Conservation (phyloP, 1,140 invertebrate genomes). For the Cylas formicarius region DNA sequence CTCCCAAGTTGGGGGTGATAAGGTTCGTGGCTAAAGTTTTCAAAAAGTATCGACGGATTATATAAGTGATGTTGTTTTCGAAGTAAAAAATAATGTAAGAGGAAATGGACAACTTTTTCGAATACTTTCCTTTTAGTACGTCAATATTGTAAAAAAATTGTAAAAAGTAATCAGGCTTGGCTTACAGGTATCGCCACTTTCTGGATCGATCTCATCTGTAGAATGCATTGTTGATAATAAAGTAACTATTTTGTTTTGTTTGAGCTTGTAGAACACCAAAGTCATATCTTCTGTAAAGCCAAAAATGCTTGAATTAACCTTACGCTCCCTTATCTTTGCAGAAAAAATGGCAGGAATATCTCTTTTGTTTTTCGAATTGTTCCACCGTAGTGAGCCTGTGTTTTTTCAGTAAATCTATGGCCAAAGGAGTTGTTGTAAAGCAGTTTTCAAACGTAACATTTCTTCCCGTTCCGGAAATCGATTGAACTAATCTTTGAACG, state of each 20-base stretch:
- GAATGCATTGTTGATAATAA: conserved; percentile 36
- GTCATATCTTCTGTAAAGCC: conserved; percentile 33
- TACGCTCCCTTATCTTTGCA: conserved; percentile 17
- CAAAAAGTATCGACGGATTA: no score
- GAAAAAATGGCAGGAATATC: conserved; percentile 38
- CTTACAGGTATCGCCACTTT: conserved; percentile 22
- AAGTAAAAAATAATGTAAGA: no score
- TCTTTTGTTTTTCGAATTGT: conserved; percentile 41
- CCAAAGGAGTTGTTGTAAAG: conserved; percentile 33
- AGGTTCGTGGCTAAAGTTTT: no score
- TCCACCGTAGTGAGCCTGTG: conserved; percentile 34
- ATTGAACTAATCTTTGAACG: conserved; percentile 28
- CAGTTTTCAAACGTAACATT: conserved; percentile 39
- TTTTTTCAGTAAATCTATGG: conserved; percentile 30
- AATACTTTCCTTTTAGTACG: no score
- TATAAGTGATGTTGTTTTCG: no score
- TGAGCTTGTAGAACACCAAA: conserved; percentile 35
- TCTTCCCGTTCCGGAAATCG: conserved; percentile 20
- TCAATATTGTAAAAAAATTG: no score
- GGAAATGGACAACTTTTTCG: no score
- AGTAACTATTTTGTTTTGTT: conserved; percentile 34
- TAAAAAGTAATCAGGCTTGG: conserved; percentile 37
- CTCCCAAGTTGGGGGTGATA: no score
- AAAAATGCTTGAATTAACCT: conserved; percentile 21
- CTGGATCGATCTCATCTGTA: conserved; percentile 31